These are phyloP conservation scores for Masticophis lateralis DNA, from an alignment of 2,797 vertebrate species.

Conservation along the genomic window DNA sequence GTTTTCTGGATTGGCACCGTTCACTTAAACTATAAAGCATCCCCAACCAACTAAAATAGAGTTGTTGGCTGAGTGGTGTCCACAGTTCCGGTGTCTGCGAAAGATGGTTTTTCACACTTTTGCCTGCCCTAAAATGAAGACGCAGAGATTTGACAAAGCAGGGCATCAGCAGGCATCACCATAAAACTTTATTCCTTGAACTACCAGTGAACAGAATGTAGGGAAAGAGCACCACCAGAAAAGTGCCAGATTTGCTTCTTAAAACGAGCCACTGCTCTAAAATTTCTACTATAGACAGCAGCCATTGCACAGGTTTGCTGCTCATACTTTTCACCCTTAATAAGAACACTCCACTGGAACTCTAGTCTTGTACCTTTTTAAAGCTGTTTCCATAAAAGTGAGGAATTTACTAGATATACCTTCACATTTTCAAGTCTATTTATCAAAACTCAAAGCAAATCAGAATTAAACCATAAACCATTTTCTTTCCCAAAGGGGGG, in stretches of 20 bases:
- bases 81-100: not conserved
- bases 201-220: not conserved
- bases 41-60: not conserved
- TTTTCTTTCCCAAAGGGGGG: not conserved
- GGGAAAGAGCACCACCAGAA: not conserved
- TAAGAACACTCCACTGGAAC: not conserved
- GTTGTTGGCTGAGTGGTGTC: not conserved
- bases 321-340: not conserved
- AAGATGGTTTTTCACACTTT: not conserved
- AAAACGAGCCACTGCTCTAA: not conserved
- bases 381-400: not conserved
- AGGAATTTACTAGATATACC: not conserved
- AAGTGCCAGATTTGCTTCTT: not conserved
- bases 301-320: not conserved
- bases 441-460: not conserved
- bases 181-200: not conserved
- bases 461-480: not conserved
- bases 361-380: not conserved
- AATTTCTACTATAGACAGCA: not conserved
- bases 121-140: not conserved
- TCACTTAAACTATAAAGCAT: not conserved
- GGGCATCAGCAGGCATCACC: not conserved
- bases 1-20: not conserved
- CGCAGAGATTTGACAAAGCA: not conserved
- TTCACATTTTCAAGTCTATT: not conserved